Evolutionary conservation across 2,113 vertebrate species (phyloP).

Genomic region (Pterocles gutturalis): DNA sequence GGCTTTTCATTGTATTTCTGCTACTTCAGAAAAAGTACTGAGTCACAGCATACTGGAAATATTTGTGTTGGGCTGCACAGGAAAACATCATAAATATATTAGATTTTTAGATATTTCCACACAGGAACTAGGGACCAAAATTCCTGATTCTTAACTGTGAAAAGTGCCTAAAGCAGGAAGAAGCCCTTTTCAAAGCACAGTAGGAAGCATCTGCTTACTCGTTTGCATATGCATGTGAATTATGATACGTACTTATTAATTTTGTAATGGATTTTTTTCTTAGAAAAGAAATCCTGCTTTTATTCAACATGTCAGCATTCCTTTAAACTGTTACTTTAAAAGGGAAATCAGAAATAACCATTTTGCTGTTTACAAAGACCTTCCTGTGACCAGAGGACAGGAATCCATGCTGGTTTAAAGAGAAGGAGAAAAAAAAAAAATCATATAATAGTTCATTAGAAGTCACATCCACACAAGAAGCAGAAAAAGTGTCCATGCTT

Average conservation of each 20-base stretch:
- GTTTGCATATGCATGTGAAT: background rate
- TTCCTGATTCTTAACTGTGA: background rate
- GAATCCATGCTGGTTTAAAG: background rate
- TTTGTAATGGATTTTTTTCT: background rate
- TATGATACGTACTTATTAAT: background rate
- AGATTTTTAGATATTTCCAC: constrained; percentile 66
- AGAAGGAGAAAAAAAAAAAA: background rate
- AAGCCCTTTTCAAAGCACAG: background rate
- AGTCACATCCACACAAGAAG: background rate
- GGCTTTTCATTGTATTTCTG: constrained; percentile 75
- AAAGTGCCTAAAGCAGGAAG: background rate
- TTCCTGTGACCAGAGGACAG: background rate
- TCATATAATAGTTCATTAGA: background rate
- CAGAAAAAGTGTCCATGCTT: background rate
- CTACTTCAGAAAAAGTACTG: constrained; percentile 63
- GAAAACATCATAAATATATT: constrained; percentile 67
- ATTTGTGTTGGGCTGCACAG: constrained; percentile 66
- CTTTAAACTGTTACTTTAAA: background rate
- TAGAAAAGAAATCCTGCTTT: background rate
- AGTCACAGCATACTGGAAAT: constrained; percentile 73
- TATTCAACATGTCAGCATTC: background rate
- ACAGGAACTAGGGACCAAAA: background rate
- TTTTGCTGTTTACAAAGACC: background rate
- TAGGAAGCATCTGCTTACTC: background rate
- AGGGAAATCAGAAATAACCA: background rate